These are phyloP conservation scores for Trachymyrmex cornetzi DNA, from an alignment of 1,140 invertebrate species.

Conservation along the genomic window DNA sequence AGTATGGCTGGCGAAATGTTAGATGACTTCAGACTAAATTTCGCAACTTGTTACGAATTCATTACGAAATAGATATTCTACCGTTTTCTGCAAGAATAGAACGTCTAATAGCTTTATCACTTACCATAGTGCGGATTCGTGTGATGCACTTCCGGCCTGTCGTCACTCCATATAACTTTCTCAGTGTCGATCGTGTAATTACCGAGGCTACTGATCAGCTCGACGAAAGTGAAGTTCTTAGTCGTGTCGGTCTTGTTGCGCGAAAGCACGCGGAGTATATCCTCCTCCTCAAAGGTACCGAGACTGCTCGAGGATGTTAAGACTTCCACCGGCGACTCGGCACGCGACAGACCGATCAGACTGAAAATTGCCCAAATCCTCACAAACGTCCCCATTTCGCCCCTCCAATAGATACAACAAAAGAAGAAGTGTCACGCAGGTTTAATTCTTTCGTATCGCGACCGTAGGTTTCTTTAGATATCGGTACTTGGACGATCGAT, in stretches of 20 bases:
- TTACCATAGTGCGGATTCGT: slow-evolving; percentile 71
- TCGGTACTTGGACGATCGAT: neutral
- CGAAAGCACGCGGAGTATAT: slow-evolving; percentile 64
- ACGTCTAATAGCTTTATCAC: neutral
- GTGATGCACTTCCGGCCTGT: neutral
- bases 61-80: neutral
- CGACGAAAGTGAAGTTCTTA: slow-evolving; percentile 69
- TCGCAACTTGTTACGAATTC: neutral
- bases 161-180: neutral
- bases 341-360: slow-evolving; percentile 34
- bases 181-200: slow-evolving; percentile 56
- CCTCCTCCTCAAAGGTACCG: slow-evolving; percentile 62
- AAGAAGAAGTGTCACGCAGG: neutral
- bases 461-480: neutral
- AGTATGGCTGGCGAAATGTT: neutral
- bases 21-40: neutral
- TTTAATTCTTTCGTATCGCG: neutral
- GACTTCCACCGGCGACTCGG: slow-evolving; percentile 68
- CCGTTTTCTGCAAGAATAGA: neutral
- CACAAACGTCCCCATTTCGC: slow-evolving; percentile 55
- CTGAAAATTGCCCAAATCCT: slow-evolving; percentile 48
- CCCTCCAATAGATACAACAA: neutral
- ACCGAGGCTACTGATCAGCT: slow-evolving; percentile 57
- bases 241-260: slow-evolving; percentile 59
- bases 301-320: slow-evolving; percentile 51